phyloP scores from a whole-genome alignment of 2,797 vertebrate genomes.

The Ispidina picta region DNA sequence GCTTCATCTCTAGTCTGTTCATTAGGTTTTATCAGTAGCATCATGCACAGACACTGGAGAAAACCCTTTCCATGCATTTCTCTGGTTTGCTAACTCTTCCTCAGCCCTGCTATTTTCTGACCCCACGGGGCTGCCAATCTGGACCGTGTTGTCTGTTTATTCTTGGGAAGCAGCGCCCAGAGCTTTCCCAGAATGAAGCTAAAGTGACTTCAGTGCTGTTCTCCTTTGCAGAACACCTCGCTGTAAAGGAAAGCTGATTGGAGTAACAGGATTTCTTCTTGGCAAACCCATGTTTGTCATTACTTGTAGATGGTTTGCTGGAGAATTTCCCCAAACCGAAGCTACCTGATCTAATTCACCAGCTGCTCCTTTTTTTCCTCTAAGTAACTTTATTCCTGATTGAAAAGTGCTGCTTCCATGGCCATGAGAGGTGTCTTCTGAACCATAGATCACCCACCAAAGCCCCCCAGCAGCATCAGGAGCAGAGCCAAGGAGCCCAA shows the following conservation, averaged over 20 bases:
- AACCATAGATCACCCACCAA: background rate
- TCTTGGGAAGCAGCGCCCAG: background rate
- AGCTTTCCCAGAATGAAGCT: background rate
- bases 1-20: background rate
- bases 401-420: background rate
- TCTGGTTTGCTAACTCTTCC: background rate
- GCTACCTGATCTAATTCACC: background rate
- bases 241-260: background rate
- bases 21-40: background rate
- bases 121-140: background rate
- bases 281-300: background rate
- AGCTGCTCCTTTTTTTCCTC: background rate
- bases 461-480: background rate
- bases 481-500: background rate
- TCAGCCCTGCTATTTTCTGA: background rate
- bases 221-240: background rate
- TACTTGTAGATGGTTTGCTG: background rate
- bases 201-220: background rate
- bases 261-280: background rate
- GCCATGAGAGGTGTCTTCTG: background rate
- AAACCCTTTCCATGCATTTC: background rate
- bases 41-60: background rate
- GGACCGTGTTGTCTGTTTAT: background rate
- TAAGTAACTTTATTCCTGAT: background rate
- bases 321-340: background rate